Evolutionary conservation across 2,113 vertebrate species (phyloP), one percentile per base, ranked within the genome.

Genomic region (Boleophthalmus pectinirostris): DNA sequence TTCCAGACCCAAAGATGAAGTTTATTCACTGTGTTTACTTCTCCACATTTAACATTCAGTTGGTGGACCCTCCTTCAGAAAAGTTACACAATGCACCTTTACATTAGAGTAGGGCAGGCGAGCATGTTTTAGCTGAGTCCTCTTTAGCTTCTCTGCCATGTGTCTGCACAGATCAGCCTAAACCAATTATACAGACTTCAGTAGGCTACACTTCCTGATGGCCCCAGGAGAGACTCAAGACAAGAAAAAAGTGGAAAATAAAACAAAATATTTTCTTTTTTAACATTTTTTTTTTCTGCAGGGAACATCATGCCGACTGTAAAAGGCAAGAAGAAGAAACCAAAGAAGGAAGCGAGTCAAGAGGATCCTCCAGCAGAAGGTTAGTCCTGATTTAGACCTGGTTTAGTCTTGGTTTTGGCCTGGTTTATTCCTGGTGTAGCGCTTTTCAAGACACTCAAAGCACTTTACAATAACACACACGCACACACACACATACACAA

Each of bases 261-360:
- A 51, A 51, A 51, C 5, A 0, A 18, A 20, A 16, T 51, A 2
- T 2, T 7, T 7, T n/a, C 8, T 1, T n/a, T 53, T n/a, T 6
- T 51, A 7, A 53, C 20, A n/a, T n/a, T n/a, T 12, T 20, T 69
- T 13, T 66, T 10, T 2, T 66, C 77, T 47, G 35, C 51, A 51
- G 3, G 10, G 49, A 0, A 49, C 66, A 45, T 13, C 75, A 94
- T 96, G 93, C 95, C 94, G 14, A 92, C 93, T 7, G 91, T 87
- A 85, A 96, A 93, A 91, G 92, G 93, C 85, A 97, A 96, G 90
- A 98, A 94, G 89, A 96, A 90, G 92, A 98, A 95, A 67, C 61
- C 88, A 7, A 96, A 94, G 88, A 97, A 94, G 89, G 88, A 94
- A 54, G 89, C 90, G 56, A 92, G 57, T 45, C 84, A 92, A 0